These are phyloP conservation scores for Petromus typicus DNA, from an alignment of 2,113 vertebrate genomes.

Conservation along the genomic window DNA sequence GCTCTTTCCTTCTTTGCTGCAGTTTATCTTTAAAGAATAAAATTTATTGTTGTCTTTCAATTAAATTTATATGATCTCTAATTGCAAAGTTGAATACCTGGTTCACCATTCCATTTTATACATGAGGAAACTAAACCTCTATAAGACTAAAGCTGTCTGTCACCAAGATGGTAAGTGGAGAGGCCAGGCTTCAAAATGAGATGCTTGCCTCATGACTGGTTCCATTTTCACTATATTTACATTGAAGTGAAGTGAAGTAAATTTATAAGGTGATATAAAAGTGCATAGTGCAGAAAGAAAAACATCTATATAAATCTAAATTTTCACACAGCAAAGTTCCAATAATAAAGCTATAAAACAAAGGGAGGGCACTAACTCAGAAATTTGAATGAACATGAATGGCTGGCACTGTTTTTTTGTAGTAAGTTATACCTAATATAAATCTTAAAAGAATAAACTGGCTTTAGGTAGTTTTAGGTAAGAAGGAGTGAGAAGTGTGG, in stretches of 20 bases:
- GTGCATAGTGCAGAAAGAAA: neutral
- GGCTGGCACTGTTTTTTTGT: neutral
- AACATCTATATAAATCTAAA: neutral
- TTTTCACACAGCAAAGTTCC: neutral
- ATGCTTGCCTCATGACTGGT: neutral
- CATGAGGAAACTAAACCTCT: neutral
- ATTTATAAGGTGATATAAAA: neutral
- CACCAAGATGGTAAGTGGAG: neutral
- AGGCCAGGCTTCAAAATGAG: neutral
- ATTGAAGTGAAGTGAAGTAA: neutral
- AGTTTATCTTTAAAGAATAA: neutral
- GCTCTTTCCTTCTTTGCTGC: neutral
- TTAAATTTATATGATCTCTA: neutral
- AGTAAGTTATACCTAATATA: neutral
- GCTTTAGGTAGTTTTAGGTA: neutral
- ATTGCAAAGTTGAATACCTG: neutral
- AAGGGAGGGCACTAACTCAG: neutral
- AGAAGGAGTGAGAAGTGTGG: neutral
- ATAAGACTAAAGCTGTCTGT: neutral
- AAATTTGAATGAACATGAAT: neutral
- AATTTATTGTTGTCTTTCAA: neutral
- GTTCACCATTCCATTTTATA: neutral
- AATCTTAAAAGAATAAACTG: neutral
- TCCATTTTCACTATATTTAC: neutral
- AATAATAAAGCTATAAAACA: neutral